Evolutionary conservation across 2,797 vertebrate species (phyloP), one percentile per base, ranked within the genome.

Genomic region (Cynodonichthys magdalenae): DNA sequence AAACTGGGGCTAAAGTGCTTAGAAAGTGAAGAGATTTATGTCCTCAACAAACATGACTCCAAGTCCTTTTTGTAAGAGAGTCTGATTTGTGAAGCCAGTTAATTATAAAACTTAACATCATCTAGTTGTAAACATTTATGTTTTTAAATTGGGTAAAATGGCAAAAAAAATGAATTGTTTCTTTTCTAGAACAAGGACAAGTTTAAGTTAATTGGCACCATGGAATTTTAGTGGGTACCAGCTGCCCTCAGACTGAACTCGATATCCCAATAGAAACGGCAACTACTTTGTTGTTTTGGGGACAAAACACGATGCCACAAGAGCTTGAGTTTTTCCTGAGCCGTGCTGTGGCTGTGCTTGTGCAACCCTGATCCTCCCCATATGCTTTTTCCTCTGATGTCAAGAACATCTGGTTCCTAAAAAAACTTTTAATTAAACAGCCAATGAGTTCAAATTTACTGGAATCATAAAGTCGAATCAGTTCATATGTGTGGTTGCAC

Each of bases 401-500:
- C 3, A 24, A 79, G 34, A 87, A 87, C 89, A 91, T 92, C 87
- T 89, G 83, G 85, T 86, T 63, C 42, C 50, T 28, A 80, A 88
- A 86, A n/a, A 24, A 58, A 1, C 19, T 63, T 82, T 75, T 87
- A 86, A 89, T 69, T 79, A 64, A 70, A 71, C 62, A 50, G 57
- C 59, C 73, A 72, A 74, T 77, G 66, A 63, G 15, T 67, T 19
- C 0, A 67, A 60, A 64, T 56, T 71, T 75, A 75, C 77, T 44
- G 61, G 71, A 81, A 77, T 78, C 52, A 63, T 70, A 54, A 70
- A 79, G 41, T 47, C 64, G 47, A 41, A 20, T 57, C 44, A 27
- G 56, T 63, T 48, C 54, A 60, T 24, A 3, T 24, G 24, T 24
- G 24, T 24, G 24, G 24, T 24, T 2, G 24, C 29, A 66, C 41